These are phyloP conservation scores for Onychomys torridus DNA, from an alignment of 2,797 vertebrate species.

Conservation along the genomic window DNA sequence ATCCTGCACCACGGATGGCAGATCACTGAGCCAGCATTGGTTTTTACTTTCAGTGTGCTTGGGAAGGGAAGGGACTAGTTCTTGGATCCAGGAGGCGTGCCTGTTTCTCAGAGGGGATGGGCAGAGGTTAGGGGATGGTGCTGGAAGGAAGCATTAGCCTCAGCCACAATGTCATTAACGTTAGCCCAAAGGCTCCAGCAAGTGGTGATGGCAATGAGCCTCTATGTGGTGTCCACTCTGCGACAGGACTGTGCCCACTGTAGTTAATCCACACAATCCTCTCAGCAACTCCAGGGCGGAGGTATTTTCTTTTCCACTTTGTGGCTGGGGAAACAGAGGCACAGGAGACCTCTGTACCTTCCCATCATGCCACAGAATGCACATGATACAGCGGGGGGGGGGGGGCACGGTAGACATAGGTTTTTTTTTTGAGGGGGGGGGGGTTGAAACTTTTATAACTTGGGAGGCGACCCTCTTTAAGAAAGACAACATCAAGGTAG, in stretches of 20 bases:
- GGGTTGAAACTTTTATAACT: not conserved
- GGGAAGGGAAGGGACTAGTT: not conserved
- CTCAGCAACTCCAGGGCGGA: not conserved
- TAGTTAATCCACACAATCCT: not conserved
- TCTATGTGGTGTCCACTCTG: not conserved
- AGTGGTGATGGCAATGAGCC: not conserved
- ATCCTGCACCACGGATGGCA: fast-evolving
- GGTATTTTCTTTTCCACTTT: not conserved
- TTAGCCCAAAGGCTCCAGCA: not conserved
- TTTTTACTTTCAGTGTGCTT: fast-evolving
- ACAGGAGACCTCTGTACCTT: not conserved
- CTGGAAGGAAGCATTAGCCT: not conserved
- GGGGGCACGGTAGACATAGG: not conserved
- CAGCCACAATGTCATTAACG: not conserved
- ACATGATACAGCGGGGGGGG: not conserved
- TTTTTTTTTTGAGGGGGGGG: too few relatives aligned
- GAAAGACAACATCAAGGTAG: not conserved
- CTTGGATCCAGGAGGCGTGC: not conserved
- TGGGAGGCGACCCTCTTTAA: not conserved
- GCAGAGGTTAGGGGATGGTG: not conserved
- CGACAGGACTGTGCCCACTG: not conserved
- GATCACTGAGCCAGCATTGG: fast-evolving
- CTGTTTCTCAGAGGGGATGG: not conserved
- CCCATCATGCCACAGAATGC: not conserved
- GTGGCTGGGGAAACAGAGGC: not conserved